A percentile compares a stretch with the other conserved stretches of the same genome.
Conservation (phyloP, 2,888 invertebrate genomes). For the Protonemura montana region DNA sequence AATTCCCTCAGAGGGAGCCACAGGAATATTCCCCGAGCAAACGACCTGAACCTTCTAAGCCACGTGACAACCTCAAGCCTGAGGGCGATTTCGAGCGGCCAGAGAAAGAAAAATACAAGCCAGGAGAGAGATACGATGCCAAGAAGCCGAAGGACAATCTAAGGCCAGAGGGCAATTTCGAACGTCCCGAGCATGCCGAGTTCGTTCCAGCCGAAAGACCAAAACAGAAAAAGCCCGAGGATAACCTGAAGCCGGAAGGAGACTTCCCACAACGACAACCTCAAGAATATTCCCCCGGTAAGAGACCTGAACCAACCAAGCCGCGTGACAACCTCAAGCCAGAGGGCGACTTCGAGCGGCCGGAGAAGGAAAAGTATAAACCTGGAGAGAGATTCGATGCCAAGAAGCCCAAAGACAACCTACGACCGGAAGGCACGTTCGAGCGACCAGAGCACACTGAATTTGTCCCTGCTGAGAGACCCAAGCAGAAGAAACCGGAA, state of each 20-base stretch:
- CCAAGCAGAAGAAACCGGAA: constrained; percentile 55
- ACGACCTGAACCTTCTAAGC: constrained; percentile 66
- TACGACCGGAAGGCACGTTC: constrained; percentile 54
- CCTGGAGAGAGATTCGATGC: constrained; percentile 58
- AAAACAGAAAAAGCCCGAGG: no score
- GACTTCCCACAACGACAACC: no score
- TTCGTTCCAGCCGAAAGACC: no score
- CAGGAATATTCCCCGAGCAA: constrained; percentile 64
- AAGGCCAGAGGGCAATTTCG: constrained; percentile 54
- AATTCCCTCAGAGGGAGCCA: constrained; percentile 58
- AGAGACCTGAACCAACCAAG: constrained; percentile 46
- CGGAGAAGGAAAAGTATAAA: constrained; percentile 21
- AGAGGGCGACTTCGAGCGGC: constrained; percentile 54
- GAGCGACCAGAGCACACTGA: constrained; percentile 43
- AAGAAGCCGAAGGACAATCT: constrained; percentile 45
- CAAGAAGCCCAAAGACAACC: constrained; percentile 70
- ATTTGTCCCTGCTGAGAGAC: constrained; percentile 48
- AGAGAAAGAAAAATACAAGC: constrained; percentile 44
- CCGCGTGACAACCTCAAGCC: constrained; percentile 49
- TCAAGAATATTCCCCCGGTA: constrained; percentile 45
- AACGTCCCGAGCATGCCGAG: no score
- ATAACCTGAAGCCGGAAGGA: no score
- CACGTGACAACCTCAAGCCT: constrained; percentile 66
- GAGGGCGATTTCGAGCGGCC: constrained; percentile 54
- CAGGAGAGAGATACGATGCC: constrained; percentile 47